These are phyloP conservation scores for Caenorhabditis briggsae DNA, from an alignment of 1,140 invertebrate species.

Conservation along the genomic window DNA sequence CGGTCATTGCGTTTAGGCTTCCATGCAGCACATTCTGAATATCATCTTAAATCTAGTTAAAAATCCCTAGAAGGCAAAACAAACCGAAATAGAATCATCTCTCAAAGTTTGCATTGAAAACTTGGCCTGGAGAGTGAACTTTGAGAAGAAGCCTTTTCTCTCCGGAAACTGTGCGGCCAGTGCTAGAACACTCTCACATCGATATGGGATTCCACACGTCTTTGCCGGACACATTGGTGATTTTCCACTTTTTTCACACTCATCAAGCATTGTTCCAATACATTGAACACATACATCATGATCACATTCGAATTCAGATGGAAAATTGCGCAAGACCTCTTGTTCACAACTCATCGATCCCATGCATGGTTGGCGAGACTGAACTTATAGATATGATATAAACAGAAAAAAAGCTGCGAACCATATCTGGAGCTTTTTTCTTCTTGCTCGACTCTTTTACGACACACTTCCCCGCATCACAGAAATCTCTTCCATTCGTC, in stretches of 20 bases:
- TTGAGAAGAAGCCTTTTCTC: conserved; percentile 66
- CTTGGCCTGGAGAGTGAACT: conserved; percentile 67
- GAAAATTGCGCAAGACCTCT: conserved; percentile 71
- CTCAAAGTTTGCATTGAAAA: conserved; percentile 69
- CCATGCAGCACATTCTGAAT: conserved; percentile 37
- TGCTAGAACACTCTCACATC: conserved; percentile 71
- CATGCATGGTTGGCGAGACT: conserved; percentile 60
- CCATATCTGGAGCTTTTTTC: conserved; percentile 23
- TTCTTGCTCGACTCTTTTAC: conserved; percentile 46
- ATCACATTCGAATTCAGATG: conserved; percentile 71
- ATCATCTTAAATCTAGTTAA: neutral
- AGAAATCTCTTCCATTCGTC: conserved; percentile 50
- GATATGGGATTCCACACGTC: conserved; percentile 68
- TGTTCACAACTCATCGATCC: conserved; percentile 64
- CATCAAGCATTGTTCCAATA: conserved; percentile 67
- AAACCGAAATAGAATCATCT: conserved; percentile 62
- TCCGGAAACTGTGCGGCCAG: conserved; percentile 70
- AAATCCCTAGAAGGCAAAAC: neutral
- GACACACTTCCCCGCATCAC: conserved; percentile 56
- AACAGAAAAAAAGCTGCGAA: neutral
- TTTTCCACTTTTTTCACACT: conserved; percentile 65
- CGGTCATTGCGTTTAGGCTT: neutral
- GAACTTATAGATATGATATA: conserved; percentile 18
- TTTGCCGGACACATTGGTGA: conserved; percentile 70
- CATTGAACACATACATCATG: conserved; percentile 71